phyloP scores from a whole-genome alignment of 2,888 invertebrate genomes.

The Ornithoptera alexandrae region DNA sequence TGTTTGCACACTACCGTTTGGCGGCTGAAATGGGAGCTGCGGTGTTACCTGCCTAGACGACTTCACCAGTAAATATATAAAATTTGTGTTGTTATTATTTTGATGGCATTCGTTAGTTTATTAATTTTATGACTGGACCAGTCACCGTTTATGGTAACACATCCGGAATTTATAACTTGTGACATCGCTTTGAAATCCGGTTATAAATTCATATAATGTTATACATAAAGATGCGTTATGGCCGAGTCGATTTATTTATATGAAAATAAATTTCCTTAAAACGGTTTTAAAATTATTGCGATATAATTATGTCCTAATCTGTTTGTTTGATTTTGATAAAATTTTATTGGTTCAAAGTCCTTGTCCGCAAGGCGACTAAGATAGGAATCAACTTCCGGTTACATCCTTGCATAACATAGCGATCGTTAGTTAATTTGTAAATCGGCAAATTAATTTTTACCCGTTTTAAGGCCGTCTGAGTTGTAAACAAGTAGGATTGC shows the following conservation, averaged over 20 bases:
- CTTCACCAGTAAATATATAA: no score
- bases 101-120: neutral
- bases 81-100: neutral
- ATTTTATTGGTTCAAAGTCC: slow-evolving; percentile 45
- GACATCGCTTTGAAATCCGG: neutral
- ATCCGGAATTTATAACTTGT: neutral
- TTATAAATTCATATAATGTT: neutral
- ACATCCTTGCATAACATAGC: slow-evolving; percentile 29
- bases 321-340: slow-evolving; percentile 36
- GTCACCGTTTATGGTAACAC: neutral
- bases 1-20: no score
- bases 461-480: slow-evolving; percentile 6
- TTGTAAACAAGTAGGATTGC: slow-evolving; percentile 23
- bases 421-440: slow-evolving; percentile 17
- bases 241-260: neutral
- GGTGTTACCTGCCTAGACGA: no score
- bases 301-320: slow-evolving; percentile 14
- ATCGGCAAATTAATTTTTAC: slow-evolving; percentile 24
- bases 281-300: neutral
- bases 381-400: slow-evolving; percentile 58
- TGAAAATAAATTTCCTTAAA: slow-evolving; percentile 4
- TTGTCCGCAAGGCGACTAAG: slow-evolving; percentile 50
- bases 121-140: neutral
- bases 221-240: slow-evolving; percentile 1
- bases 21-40: no score